A percentile compares a stretch with the other conserved stretches of the same genome.
These are phyloP conservation scores for Babylonia areolata DNA, from an alignment of 1,140 invertebrate genomes.

Conservation along the genomic window DNA sequence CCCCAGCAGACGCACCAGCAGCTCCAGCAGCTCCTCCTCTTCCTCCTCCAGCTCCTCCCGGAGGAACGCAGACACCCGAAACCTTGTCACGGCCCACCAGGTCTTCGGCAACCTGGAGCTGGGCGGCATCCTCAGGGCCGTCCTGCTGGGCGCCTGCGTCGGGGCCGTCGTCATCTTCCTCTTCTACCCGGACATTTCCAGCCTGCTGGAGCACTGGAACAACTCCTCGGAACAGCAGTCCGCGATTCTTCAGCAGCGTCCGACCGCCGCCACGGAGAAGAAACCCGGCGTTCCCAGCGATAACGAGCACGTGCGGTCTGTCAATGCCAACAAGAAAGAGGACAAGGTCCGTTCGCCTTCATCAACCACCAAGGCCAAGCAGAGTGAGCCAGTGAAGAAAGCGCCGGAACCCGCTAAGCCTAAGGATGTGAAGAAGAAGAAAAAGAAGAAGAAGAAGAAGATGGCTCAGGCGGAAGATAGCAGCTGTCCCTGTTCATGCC, in stretches of 20 bases:
- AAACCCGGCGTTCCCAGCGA: background rate
- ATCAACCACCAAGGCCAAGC: background rate
- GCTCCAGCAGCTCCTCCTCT: background rate
- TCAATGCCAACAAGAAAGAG: background rate
- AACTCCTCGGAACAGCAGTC: background rate
- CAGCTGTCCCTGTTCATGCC: background rate
- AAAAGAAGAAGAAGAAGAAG: no score
- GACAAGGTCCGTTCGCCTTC: background rate
- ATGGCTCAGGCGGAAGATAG: no score
- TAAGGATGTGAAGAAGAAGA: no score
- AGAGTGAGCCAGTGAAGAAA: background rate
- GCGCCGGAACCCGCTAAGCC: background rate
- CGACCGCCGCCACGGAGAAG: background rate
- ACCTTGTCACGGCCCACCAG: background rate
- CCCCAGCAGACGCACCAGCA: background rate
- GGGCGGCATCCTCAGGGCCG: background rate
- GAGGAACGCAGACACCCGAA: background rate
- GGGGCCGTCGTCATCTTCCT: constrained; percentile 26
- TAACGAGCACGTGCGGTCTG: background rate
- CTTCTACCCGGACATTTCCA: constrained; percentile 44
- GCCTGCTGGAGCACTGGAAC: constrained; percentile 2
- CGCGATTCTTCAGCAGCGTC: background rate
- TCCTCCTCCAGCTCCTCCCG: background rate
- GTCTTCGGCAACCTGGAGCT: background rate
- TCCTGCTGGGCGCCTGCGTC: constrained; percentile 31